Evolutionary conservation across 2,888 invertebrate species (phyloP).

Genomic region (Drosophila infuscata): DNA sequence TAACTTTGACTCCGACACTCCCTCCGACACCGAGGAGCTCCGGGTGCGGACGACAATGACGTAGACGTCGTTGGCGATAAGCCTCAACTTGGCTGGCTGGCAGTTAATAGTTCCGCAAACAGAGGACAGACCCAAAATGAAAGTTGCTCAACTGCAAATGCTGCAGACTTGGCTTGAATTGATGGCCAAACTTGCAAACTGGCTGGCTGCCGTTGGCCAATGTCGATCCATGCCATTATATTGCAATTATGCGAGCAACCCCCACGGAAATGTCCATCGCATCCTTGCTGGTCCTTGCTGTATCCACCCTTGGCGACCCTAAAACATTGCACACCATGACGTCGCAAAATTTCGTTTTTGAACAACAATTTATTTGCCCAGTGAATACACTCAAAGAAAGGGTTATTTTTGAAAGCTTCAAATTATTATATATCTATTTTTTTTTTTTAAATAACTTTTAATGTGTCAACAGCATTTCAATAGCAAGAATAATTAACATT

Average conservation of each 20-base stretch:
- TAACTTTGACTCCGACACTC: slow-evolving; percentile 23
- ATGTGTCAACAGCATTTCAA: neutral
- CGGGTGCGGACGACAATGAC: slow-evolving; percentile 30
- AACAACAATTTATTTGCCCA: slow-evolving; percentile 44
- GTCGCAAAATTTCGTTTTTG: slow-evolving; percentile 63
- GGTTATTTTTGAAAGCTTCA: neutral
- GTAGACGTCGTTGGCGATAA: slow-evolving; percentile 49
- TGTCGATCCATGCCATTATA: slow-evolving; percentile 63
- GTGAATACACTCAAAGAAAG: slow-evolving; percentile 7
- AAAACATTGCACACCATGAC: slow-evolving; percentile 62
- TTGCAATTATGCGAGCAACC: slow-evolving; percentile 74
- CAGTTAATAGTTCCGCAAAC: slow-evolving; percentile 70
- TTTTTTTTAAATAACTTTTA: neutral
- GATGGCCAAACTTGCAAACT: slow-evolving; percentile 56
- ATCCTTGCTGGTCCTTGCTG: slow-evolving; percentile 19
- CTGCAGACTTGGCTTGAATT: slow-evolving; percentile 44
- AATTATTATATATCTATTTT: neutral
- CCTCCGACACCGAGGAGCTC: slow-evolving; percentile 6
- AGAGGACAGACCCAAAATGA: slow-evolving; percentile 48
- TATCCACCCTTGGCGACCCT: slow-evolving; percentile 59
- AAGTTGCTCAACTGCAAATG: slow-evolving; percentile 63
- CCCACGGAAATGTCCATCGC: slow-evolving; percentile 34
- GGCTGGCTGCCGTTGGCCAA: slow-evolving; percentile 27
- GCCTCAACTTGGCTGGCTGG: slow-evolving; percentile 37
- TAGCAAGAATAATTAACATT: neutral